Evolutionary conservation across 2,113 vertebrate species (phyloP), one percentile per base, ranked within the genome.

Genomic region (Vireo altiloquus): DNA sequence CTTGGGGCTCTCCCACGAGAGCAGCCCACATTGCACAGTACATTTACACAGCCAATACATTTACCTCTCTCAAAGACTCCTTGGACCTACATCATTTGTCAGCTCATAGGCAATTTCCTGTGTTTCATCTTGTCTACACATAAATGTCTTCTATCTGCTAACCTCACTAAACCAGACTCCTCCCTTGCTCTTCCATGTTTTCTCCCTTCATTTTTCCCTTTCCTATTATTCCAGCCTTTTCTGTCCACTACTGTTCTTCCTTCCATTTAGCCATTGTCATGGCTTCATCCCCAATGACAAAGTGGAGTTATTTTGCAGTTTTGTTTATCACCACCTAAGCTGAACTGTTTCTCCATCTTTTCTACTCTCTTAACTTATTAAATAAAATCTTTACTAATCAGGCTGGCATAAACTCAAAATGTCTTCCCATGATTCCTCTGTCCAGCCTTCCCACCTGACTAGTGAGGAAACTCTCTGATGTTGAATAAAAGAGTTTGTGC

Each of bases 381-480:
- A 72, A 85, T 60, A 10, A 78, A 50, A 59, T 44, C 49, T 52
- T 87, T 66, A 39, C 31, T 40, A 20, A 68, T 42, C 35, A 89
- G 47, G 14, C 33, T 65, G 60, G 40, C 28, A 59, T 23, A 61
- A 87, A 79, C 37, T 80, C 46, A 52, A 10, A 85, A 87, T 19
- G 1, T 53, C 30, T 54, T 57, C 59, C 69, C 7, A 3, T 7
- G 25, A 15, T 65, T 84, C 40, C 52, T 39, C 23, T 35, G 52
- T 27, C 19, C 68, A 92, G 40, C 11, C 30, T 71, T 79, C 70
- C 60, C 69, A 54, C 35, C n/a, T 18, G 37, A 77, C 31, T 66
- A 77, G 66, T 6, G 12, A 89, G 76, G 66, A 90, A 90, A 94
- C 89, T 28, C 89, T n/a, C 61, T 92, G 84, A 97, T 89, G 93